Evolutionary conservation across 2,113 vertebrate species (phyloP).

Genomic region (Craseonycteris thonglongyai): DNA sequence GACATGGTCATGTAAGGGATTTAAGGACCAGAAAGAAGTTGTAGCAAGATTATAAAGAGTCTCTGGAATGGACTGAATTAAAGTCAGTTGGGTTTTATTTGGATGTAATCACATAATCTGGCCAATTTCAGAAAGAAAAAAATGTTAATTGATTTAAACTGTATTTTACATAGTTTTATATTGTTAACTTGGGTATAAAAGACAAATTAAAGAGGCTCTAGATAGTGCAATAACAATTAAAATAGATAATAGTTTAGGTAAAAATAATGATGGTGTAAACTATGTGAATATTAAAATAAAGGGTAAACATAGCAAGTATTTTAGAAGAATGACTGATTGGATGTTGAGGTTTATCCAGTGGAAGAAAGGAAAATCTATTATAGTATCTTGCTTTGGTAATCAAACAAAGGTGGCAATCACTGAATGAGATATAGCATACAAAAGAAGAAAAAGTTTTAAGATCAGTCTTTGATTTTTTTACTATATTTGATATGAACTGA

Average conservation of each 20-base stretch:
- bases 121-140: neutral
- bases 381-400: neutral
- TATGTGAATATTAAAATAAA: neutral
- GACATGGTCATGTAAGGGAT: fast-evolving
- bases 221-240: neutral
- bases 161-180: neutral
- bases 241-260: neutral
- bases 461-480: neutral
- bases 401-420: neutral
- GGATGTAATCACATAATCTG: neutral
- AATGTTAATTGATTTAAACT: neutral
- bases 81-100: neutral
- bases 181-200: neutral
- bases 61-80: neutral
- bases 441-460: neutral
- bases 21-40: neutral
- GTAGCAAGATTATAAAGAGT: neutral
- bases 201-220: neutral
- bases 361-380: neutral
- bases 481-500: neutral
- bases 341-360: neutral
- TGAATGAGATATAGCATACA: neutral
- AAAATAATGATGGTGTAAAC: neutral
- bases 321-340: neutral
- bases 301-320: neutral